Percentiles rank a stretch among this genome's conserved stretches.
These are phyloP conservation scores for Catharus fuscescens DNA, from an alignment of 2,113 vertebrate species.

Conservation along the genomic window DNA sequence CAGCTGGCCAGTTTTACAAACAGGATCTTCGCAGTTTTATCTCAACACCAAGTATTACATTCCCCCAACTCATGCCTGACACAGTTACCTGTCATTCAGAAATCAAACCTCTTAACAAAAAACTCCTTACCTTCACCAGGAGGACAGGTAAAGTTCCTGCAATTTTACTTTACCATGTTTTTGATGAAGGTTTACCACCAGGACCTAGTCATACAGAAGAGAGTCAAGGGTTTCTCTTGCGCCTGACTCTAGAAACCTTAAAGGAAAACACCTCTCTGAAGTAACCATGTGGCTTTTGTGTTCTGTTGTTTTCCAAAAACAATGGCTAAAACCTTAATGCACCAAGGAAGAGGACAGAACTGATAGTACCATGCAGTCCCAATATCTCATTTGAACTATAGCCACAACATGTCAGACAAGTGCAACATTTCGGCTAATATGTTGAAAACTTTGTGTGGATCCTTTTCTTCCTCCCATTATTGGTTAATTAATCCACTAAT, in stretches of 20 bases:
- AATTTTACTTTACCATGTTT: neutral
- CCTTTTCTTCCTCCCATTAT: neutral
- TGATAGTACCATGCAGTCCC: neutral
- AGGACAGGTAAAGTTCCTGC: neutral
- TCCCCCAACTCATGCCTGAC: neutral
- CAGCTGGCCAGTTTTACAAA: neutral
- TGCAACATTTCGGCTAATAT: neutral
- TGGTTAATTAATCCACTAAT: neutral
- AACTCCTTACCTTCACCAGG: slow-evolving; percentile 1
- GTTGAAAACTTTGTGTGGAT: neutral
- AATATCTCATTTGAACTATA: neutral
- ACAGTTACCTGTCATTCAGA: neutral
- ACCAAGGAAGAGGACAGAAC: neutral
- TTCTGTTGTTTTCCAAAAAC: neutral
- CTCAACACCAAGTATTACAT: neutral
- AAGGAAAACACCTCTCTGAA: slow-evolving; percentile 7
- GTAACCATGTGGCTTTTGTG: neutral
- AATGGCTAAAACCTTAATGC: neutral
- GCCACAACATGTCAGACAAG: neutral
- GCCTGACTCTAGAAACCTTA: neutral
- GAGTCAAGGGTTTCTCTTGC: neutral
- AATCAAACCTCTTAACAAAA: neutral
- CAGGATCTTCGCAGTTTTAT: neutral
- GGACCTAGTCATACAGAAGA: neutral
- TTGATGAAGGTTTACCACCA: neutral